These are phyloP conservation scores for Bradypodion pumilum DNA, from an alignment of 2,797 vertebrate species.

Conservation along the genomic window DNA sequence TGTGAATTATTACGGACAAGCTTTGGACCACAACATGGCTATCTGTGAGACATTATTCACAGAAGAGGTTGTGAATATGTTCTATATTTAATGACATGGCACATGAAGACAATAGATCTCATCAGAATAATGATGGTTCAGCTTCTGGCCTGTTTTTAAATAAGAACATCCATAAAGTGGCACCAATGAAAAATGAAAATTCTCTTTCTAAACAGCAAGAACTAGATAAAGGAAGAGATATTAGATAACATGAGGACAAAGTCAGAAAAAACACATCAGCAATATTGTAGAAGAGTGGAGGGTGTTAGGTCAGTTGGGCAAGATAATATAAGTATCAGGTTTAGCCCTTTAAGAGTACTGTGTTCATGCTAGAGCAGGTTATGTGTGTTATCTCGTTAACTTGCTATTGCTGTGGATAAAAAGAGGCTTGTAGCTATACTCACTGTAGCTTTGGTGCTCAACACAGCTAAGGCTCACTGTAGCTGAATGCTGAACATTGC, in stretches of 20 bases:
- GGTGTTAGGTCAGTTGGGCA: too few relatives aligned
- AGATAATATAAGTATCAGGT: too few relatives aligned
- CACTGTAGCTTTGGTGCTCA: too few relatives aligned
- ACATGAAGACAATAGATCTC: conserved; percentile 10
- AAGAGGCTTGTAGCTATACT: too few relatives aligned
- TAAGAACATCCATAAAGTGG: conserved; percentile 13
- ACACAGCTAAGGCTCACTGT: too few relatives aligned
- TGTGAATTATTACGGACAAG: background rate
- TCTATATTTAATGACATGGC: background rate
- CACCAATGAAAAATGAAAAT: conserved; percentile 22
- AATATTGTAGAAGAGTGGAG: background rate
- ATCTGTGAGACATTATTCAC: background rate
- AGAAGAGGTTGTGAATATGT: background rate
- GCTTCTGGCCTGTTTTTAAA: background rate
- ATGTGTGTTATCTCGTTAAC: too few relatives aligned
- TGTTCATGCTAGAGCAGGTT: too few relatives aligned
- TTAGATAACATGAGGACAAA: conserved; percentile 5
- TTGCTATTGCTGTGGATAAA: too few relatives aligned
- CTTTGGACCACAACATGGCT: background rate
- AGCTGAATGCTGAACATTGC: too few relatives aligned
- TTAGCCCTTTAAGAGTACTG: too few relatives aligned
- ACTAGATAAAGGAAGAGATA: conserved; percentile 4
- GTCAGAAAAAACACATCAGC: conserved; percentile 1
- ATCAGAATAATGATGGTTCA: conserved; percentile 22
- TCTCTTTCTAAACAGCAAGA: conserved; percentile 11